Base-by-base conservation (phyloP, 2,888 invertebrate genomes). In the Melitaea athalia region DNA sequence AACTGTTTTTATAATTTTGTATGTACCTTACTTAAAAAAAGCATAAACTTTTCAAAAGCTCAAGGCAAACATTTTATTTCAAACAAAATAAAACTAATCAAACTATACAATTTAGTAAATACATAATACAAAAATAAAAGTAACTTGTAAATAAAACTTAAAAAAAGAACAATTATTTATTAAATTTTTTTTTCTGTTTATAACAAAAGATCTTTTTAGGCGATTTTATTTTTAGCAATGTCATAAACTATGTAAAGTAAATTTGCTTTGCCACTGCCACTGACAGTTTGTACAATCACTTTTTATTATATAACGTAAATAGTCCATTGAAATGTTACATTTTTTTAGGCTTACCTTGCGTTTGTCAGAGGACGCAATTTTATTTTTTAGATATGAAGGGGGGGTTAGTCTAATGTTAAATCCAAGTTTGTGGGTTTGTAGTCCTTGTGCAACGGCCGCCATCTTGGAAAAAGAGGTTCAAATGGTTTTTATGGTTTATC, bases 71-170 rank as follows among this genome's bases (percentile, higher is more conserved):
- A 70, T 77, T 76, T 78, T 77, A 79, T 77, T 77, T 72, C 70
- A 75, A 76, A 74, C 72, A 74, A 77, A 77, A 78, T 77, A 78
- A 76, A 77, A 77, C 74, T 76, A 77, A 76, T 75, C 84, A 86
- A 87, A 83, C 83, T 85, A 83, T 86, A 88, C 84, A 88, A 82
- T 80, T 79, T 77, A 84, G 85, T 87, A 89, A 90, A 89, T 81
- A n/a, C n/a, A n/a, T n/a, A 80, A 86, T 85, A 88, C 38, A 84
- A 87, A 86, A 87, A 86, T 84, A 84, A 85, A 83, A 81, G 79
- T 81, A 81, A 84, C 80, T 80, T 85, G 82, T 86, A 88, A 85
- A 85, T 84, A 85, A 87, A 85, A 74, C 81, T 80, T 84, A 88
- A 86, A 89, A 89, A 88, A 89, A 88, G 82, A 83, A 86, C 74